Conservation (phyloP, 53 echinoderm and acorn worm species). For the Paelopatides confundens region DNA sequence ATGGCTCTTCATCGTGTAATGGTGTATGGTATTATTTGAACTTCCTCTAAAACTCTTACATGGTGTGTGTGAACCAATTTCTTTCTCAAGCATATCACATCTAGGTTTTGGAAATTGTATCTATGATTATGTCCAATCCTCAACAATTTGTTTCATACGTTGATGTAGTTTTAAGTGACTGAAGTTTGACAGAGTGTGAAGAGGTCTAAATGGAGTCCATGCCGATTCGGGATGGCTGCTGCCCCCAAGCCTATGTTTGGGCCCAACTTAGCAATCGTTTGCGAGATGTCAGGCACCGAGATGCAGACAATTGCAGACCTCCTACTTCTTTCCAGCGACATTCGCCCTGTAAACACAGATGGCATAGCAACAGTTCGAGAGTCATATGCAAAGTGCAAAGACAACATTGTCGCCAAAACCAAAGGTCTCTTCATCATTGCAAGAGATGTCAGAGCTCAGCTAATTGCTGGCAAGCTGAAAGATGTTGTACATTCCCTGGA, state of each 20-base stretch:
- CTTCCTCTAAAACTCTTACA: no score
- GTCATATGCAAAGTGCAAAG: conserved; percentile 95
- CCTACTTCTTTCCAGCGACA: conserved; percentile 90
- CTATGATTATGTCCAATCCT: no score
- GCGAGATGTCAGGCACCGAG: conserved; percentile 85
- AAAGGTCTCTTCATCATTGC: conserved; percentile 91
- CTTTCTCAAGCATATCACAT: no score
- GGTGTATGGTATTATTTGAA: no score
- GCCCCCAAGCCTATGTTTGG: conserved; percentile 83
- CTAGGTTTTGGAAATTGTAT: no score
- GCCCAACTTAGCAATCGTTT: conserved; percentile 80
- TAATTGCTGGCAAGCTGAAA: conserved; percentile 69
- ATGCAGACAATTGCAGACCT: conserved; percentile 96
- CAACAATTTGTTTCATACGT: no score
- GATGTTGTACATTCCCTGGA: conserved; percentile 76
- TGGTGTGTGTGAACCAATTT: no score
- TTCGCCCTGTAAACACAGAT: conserved; percentile 96
- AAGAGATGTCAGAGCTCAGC: conserved; percentile 83
- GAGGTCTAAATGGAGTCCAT: conserved; percentile 46
- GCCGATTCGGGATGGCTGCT: conserved; percentile 74
- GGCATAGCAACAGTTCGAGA: conserved; percentile 84
- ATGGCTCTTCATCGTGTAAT: no score
- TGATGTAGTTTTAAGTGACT: neutral
- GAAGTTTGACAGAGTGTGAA: conserved; percentile 12
- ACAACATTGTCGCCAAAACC: conserved; percentile 90